A percentile compares a stretch with the other conserved stretches of the same genome.
Conservation (phyloP, 2,888 invertebrate species). For the Therioaphis trifolii region DNA sequence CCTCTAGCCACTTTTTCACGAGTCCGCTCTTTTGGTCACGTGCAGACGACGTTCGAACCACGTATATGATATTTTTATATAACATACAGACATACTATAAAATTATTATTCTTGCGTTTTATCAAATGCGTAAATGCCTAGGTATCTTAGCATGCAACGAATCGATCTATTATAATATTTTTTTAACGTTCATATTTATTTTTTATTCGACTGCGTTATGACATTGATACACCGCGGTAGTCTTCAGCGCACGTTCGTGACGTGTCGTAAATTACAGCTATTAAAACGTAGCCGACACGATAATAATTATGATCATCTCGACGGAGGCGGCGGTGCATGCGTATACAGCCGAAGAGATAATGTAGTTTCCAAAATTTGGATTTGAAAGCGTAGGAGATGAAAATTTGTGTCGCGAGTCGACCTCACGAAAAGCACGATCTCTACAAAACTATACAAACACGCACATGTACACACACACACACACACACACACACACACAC, state of each 20-base stretch:
- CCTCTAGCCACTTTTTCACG: too few relatives aligned
- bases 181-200: not conserved
- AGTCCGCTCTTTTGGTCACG: too few relatives aligned
- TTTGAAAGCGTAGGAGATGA: slow-evolving; percentile 43
- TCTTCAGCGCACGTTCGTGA: slow-evolving; percentile 25
- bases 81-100: too few relatives aligned
- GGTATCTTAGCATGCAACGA: not conserved
- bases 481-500: too few relatives aligned
- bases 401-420: not conserved
- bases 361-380: not conserved
- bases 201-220: not conserved
- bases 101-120: too few relatives aligned
- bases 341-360: not conserved
- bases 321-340: not conserved
- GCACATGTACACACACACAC: too few relatives aligned
- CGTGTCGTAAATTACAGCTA: slow-evolving; percentile 52
- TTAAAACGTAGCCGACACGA: slow-evolving; percentile 23
- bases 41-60: not conserved
- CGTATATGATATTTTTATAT: not conserved
- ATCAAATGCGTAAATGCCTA: too few relatives aligned
- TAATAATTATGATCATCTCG: slow-evolving; percentile 1
- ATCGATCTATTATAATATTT: not conserved
- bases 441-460: too few relatives aligned
- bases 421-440: slow-evolving; percentile 30
- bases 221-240: slow-evolving; percentile 25